Evolutionary conservation across 2,888 invertebrate genomes (phyloP), one percentile per base, ranked within the genome.

Genomic region (Dasypogon diadema): DNA sequence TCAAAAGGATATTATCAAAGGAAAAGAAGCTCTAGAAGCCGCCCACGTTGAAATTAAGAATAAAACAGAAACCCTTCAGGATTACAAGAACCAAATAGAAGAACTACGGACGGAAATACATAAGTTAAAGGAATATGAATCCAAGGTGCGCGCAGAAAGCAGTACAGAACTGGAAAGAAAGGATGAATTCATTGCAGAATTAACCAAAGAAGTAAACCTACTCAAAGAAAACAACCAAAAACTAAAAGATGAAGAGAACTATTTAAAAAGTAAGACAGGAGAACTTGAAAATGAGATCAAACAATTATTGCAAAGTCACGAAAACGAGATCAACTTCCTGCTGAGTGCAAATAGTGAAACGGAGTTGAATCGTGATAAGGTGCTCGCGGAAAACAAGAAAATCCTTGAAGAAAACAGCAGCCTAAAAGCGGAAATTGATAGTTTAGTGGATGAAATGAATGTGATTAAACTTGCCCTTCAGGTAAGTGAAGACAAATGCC

Each of bases 11-110:
- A 86, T 83, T 10, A 79, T 88, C n/a, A 86, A 87, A 79, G 88
- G 88, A 76, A 89, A 89, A 82, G 86, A 86, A 79, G 85, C 86
- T 0, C 80, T 86, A 48, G 75, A 78, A 22, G 76, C 79, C 5
- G 78, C 79, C 6, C 82, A 85, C 75, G 87, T 88, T 18, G 89
- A 89, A 82, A 88, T 88, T 77, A 86, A 87, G 77, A 87, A 87
- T 78, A 89, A 89, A 84, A 88, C 87, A 78, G 84, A 85, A 72
- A 85, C 84, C 37, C 87, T 89, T 56, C 85, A 86, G 78, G 88
- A 87, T 76, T 84, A 88, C 75, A 82, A 84, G 0, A 87, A 86
- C 63, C 88, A 89, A 80, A 82, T 89, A 48, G 88, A 89, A 78
- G 88, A 88, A 65, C 82, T 88, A 75, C 88, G 87, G 77, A 82